Conservation (phyloP, 2,113 vertebrate genomes). For the Sylvia atricapilla region DNA sequence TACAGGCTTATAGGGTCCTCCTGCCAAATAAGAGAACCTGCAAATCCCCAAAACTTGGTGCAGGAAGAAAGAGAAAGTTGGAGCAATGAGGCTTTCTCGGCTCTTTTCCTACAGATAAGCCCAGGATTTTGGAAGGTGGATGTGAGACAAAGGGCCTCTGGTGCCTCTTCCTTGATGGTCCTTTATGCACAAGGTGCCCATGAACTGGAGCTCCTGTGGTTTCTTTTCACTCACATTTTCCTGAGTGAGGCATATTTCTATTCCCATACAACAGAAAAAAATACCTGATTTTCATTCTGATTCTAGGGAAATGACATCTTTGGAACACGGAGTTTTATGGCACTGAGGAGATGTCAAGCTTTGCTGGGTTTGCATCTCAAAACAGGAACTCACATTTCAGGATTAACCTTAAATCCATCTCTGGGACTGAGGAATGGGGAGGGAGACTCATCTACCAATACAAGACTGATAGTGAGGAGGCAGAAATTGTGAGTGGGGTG, state of each 20-base stretch:
- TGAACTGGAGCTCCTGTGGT: not conserved
- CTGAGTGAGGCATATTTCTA: not conserved
- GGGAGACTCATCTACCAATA: not conserved
- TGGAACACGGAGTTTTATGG: not conserved
- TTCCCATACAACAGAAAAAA: not conserved
- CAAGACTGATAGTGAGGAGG: not conserved
- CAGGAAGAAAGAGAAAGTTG: not conserved
- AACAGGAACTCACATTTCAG: accelerated
- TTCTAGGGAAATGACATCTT: not conserved
- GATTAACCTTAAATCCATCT: not conserved
- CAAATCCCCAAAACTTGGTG: accelerated
- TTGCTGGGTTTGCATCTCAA: not conserved
- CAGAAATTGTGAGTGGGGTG: accelerated
- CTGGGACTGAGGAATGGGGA: not conserved
- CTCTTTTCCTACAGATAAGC: not conserved
- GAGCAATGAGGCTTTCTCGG: not conserved
- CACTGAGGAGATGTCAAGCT: not conserved
- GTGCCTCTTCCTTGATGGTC: not conserved
- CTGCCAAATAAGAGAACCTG: not conserved
- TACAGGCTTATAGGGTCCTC: not conserved
- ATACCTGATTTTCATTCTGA: not conserved
- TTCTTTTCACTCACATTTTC: not conserved
- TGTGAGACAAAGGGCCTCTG: not conserved
- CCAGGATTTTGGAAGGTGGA: not conserved
- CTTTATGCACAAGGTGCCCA: not conserved